phyloP scores from a whole-genome alignment of 1,140 invertebrate genomes.

The Melitaea cinxia region DNA sequence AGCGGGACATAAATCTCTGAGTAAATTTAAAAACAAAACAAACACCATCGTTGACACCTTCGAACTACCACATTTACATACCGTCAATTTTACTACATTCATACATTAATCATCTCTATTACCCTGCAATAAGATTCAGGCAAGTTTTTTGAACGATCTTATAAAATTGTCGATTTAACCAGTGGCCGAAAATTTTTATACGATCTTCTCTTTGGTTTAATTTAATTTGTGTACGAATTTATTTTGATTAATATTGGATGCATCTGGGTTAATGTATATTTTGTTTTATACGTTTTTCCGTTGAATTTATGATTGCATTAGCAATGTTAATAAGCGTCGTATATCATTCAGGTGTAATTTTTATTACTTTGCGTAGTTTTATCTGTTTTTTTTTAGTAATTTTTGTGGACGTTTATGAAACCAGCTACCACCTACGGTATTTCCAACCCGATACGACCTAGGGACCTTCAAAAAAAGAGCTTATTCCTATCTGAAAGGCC shows the following conservation, averaged over 20 bases:
- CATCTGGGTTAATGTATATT: slow-evolving; percentile 48
- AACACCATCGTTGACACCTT: slow-evolving; percentile 56
- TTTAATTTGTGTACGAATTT: slow-evolving; percentile 62
- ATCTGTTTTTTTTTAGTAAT: background rate
- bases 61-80: slow-evolving; percentile 28
- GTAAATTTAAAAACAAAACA: slow-evolving; percentile 58
- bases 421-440: too few species aligned
- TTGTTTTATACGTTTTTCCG: slow-evolving; percentile 17
- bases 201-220: slow-evolving; percentile 56
- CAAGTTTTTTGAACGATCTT: background rate
- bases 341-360: slow-evolving; percentile 8
- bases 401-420: background rate
- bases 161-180: slow-evolving; percentile 39
- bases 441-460: too few species aligned
- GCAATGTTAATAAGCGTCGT: slow-evolving; percentile 22
- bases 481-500: too few species aligned
- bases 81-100: background rate
- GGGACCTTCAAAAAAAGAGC: too few species aligned
- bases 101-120: slow-evolving; percentile 39
- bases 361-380: background rate
- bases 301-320: slow-evolving; percentile 39
- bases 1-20: slow-evolving; percentile 61
- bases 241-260: slow-evolving; percentile 61
- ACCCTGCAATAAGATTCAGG: slow-evolving; percentile 8
- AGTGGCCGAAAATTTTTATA: slow-evolving; percentile 54